Evolutionary conservation across 2,888 invertebrate genomes (phyloP).

Genomic region (Heliconius cydno): DNA sequence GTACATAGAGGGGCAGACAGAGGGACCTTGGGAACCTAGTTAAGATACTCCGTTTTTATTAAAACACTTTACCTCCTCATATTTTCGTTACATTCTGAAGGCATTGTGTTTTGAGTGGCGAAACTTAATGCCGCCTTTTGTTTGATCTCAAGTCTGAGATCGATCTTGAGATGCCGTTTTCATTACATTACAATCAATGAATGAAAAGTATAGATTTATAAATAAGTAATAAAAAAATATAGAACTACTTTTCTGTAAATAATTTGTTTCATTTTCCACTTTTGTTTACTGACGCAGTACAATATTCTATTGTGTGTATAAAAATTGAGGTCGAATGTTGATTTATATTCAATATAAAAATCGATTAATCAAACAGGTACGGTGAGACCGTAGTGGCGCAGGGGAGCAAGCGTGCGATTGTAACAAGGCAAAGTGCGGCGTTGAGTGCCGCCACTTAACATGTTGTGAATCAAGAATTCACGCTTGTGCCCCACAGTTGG

Average conservation of each 20-base stretch:
- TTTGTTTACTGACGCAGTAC: not conserved
- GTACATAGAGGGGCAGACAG: too few relatives aligned
- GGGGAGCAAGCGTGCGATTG: too few relatives aligned
- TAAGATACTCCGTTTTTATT: too few relatives aligned
- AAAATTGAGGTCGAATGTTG: not conserved
- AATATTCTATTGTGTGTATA: not conserved
- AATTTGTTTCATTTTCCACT: not conserved
- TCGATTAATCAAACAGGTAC: not conserved
- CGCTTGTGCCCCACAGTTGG: too few relatives aligned
- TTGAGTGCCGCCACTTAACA: not conserved
- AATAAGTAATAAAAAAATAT: too few relatives aligned
- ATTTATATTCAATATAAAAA: not conserved
- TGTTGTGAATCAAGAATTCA: not conserved
- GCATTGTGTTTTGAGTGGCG: not conserved
- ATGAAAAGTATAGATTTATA: too few relatives aligned
- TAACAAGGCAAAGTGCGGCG: not conserved
- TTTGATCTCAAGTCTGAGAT: too few relatives aligned
- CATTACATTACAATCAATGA: too few relatives aligned
- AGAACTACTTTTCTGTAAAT: too few relatives aligned
- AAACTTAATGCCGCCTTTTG: not conserved
- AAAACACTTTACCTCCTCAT: not conserved
- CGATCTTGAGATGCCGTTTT: too few relatives aligned
- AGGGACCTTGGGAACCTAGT: too few relatives aligned
- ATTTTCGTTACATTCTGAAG: not conserved
- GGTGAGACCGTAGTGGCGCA: too few relatives aligned